Percentiles rank a stretch among this genome's conserved stretches.
phyloP scores from a whole-genome alignment of 2,888 invertebrate genomes.

The Prosopocoilus inquinatus region DNA sequence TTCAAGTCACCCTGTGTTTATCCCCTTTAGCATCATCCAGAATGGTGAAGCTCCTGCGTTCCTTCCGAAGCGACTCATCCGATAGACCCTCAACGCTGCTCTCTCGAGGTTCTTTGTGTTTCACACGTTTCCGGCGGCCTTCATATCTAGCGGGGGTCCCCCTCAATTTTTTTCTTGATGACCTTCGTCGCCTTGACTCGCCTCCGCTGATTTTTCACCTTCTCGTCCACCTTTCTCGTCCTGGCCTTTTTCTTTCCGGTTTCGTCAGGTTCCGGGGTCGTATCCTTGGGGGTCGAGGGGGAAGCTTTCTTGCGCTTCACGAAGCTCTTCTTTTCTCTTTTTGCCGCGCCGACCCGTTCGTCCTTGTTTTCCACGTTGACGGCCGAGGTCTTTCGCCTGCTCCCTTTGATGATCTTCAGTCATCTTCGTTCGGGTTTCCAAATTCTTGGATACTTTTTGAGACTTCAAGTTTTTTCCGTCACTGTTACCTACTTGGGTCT shows the following conservation, averaged over 20 bases:
- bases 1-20: neutral
- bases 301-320: constrained; percentile 15
- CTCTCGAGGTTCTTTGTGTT: constrained; percentile 10
- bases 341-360: neutral
- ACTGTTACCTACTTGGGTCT: neutral
- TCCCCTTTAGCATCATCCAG: constrained; percentile 39
- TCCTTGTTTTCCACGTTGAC: constrained; percentile 13
- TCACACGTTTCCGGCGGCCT: constrained; percentile 6
- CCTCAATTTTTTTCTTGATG: constrained; percentile 13
- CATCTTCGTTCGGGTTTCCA: constrained; percentile 1
- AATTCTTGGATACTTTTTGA: neutral
- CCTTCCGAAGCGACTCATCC: constrained; percentile 27
- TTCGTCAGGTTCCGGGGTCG: neutral
- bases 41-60: constrained; percentile 45
- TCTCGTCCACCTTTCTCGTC: constrained; percentile 7
- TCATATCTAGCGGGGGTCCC: constrained; percentile 12
- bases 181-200: constrained; percentile 19
- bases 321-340: constrained; percentile 6
- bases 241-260: no score
- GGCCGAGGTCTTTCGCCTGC: constrained; percentile 12
- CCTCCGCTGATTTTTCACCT: constrained; percentile 5
- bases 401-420: constrained; percentile 17
- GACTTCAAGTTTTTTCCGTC: neutral
- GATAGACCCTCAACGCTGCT: constrained; percentile 19
- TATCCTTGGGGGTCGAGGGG: no score